Evolutionary conservation across 2,797 vertebrate species (phyloP).

Genomic region (Masticophis lateralis): DNA sequence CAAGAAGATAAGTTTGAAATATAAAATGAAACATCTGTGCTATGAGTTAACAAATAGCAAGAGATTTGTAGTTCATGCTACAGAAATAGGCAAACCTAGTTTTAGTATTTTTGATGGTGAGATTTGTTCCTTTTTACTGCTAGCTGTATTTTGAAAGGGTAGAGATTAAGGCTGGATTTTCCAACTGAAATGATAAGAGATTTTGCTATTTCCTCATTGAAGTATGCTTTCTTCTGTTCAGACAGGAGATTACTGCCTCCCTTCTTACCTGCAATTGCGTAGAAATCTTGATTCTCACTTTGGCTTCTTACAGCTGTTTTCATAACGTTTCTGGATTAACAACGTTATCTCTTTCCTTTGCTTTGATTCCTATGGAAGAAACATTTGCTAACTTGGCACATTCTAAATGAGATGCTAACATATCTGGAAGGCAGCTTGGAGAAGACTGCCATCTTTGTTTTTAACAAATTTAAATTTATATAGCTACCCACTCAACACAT

Average conservation of each 20-base stretch:
- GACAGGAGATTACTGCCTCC: background rate
- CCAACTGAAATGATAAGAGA: background rate
- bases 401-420: background rate
- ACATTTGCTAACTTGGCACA: background rate
- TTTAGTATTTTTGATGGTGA: background rate
- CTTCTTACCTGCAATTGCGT: background rate
- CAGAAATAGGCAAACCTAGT: background rate
- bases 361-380: background rate
- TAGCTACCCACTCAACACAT: background rate
- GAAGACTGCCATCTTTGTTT: background rate
- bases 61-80: background rate
- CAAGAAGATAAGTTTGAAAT: background rate
- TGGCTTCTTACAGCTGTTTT: background rate
- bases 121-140: constrained; percentile 2
- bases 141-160: background rate
- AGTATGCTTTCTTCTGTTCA: background rate
- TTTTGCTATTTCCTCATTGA: constrained; percentile 11
- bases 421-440: background rate
- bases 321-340: background rate
- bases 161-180: background rate
- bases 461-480: background rate
- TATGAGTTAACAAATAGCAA: background rate
- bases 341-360: background rate
- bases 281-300: background rate
- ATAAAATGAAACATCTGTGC: background rate